A percentile compares a stretch with the other conserved stretches of the same genome.
Evolutionary conservation across 2,113 vertebrate genomes (phyloP).

Genomic region (Himantopus leucocephalus): DNA sequence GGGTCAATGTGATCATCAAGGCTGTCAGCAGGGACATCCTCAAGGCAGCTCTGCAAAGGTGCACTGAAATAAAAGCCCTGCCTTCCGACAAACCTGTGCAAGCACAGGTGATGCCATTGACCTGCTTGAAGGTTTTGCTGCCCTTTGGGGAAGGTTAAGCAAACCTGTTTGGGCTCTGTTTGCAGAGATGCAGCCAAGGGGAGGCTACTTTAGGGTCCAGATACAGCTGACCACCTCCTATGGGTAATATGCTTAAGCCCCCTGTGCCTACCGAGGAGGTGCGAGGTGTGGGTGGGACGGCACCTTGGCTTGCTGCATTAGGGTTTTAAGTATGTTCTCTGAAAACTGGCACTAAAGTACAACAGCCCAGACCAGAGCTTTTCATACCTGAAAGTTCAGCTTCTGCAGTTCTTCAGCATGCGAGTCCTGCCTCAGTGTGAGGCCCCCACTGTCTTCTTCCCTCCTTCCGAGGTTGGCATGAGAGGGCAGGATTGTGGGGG

Average conservation of each 20-base stretch:
- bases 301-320: neutral
- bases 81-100: neutral
- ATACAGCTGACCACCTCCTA: neutral
- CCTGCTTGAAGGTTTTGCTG: neutral
- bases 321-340: neutral
- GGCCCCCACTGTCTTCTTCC: neutral
- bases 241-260: neutral
- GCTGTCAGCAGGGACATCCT: conserved; percentile 25
- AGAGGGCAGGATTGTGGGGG: conserved; percentile 56
- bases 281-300: neutral
- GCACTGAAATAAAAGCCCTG: neutral
- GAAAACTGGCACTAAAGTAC: neutral
- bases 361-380: neutral
- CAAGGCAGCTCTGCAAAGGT: conserved; percentile 44
- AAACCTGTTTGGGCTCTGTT: neutral
- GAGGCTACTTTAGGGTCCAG: neutral
- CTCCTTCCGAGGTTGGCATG: conserved; percentile 9
- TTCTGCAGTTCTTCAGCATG: neutral
- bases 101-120: neutral
- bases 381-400: neutral
- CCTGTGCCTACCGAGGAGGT: too few species aligned
- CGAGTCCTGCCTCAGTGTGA: neutral
- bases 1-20: neutral
- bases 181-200: neutral
- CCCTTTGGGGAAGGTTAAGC: neutral